Evolutionary conservation across 1,140 invertebrate species (phyloP).

Genomic region (Carcinoscorpius rotundicauda): DNA sequence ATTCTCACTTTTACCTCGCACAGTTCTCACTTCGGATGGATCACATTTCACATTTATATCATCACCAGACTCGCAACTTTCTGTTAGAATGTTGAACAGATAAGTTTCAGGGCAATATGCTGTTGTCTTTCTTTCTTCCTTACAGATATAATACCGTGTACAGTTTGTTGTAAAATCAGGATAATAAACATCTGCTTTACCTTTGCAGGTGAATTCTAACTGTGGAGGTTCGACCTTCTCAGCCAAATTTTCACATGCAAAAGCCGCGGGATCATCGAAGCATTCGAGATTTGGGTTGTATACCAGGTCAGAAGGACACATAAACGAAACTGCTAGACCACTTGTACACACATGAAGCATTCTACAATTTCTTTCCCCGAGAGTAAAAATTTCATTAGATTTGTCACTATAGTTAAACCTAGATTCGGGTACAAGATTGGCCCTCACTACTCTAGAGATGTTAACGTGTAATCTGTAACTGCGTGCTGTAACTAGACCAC

Average conservation of each 20-base stretch:
- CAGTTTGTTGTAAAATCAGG: slow-evolving; percentile 11
- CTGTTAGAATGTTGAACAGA: slow-evolving; percentile 9
- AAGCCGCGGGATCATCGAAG: neutral
- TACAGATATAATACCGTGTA: slow-evolving; percentile 14
- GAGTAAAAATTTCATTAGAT: slow-evolving; percentile 3
- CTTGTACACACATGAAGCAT: slow-evolving; percentile 13
- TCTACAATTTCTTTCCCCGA: neutral
- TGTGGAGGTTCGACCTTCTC: neutral
- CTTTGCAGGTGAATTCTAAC: slow-evolving; percentile 2
- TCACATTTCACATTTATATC: no score
- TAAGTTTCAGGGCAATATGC: slow-evolving; percentile 15
- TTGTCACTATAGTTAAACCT: neutral
- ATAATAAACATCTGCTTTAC: slow-evolving; percentile 13
- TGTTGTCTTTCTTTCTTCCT: slow-evolving; percentile 8
- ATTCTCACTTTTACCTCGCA: no score
- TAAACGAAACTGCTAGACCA: slow-evolving; percentile 3
- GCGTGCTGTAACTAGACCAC: no score
- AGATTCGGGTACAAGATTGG: neutral
- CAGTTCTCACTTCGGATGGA: no score
- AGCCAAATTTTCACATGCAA: neutral
- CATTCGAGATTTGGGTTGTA: neutral
- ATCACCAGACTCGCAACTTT: slow-evolving; percentile 7
- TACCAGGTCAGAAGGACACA: slow-evolving; percentile 5
- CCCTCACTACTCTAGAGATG: no score
- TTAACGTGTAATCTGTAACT: no score